Conservation (phyloP, 2,113 vertebrate species). For the Pteronura brasiliensis region DNA sequence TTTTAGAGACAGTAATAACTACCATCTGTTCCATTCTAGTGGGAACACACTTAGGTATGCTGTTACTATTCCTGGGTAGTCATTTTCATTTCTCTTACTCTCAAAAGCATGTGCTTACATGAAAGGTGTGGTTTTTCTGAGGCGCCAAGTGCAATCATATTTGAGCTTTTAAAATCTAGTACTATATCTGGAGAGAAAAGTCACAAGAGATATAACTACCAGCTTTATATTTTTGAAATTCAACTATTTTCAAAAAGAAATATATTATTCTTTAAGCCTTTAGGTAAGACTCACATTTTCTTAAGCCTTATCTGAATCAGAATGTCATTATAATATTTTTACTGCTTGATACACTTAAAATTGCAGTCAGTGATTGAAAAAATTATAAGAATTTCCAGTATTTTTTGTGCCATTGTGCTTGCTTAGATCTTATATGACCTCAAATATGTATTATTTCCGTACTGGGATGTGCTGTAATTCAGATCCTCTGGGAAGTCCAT, state of each 20-base stretch:
- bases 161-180: not conserved
- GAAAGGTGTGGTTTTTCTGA: not conserved
- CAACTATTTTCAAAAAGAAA: not conserved
- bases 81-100: constrained; percentile 9
- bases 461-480: not conserved
- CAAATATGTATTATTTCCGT: not conserved
- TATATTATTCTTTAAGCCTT: not conserved
- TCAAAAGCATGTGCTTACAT: not conserved
- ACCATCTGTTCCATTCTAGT: constrained; percentile 47
- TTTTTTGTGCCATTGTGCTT: not conserved
- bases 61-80: not conserved
- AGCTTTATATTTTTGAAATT: not conserved
- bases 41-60: not conserved
- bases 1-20: constrained; percentile 36
- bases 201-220: not conserved
- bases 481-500: not conserved
- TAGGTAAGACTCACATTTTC: not conserved
- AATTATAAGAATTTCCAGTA: not conserved
- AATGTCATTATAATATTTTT: not conserved
- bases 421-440: not conserved
- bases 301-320: not conserved
- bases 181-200: not conserved
- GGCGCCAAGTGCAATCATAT: not conserved
- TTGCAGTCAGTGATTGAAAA: not conserved
- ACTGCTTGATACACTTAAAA: not conserved